phyloP scores from a whole-genome alignment of 2,888 invertebrate species.

The Hymenopus coronatus region DNA sequence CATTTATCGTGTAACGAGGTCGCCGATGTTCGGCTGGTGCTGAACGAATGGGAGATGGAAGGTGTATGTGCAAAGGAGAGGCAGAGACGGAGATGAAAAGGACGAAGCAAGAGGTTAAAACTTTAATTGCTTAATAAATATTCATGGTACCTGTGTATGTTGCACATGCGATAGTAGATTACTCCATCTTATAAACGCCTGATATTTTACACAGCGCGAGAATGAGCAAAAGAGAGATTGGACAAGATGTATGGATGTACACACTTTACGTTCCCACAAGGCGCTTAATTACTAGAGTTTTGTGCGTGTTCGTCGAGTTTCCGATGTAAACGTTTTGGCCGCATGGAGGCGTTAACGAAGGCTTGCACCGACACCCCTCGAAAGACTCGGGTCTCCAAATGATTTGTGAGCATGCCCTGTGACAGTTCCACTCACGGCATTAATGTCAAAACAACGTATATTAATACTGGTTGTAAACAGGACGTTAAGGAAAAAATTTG shows the following conservation, averaged over 20 bases:
- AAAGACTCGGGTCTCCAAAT: neutral
- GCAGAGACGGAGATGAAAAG: neutral
- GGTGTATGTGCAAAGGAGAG: neutral
- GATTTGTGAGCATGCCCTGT: neutral
- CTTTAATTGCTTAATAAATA: constrained; percentile 15
- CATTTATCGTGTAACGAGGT: neutral
- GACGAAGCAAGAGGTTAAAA: neutral
- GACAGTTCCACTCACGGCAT: neutral
- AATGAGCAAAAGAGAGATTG: neutral
- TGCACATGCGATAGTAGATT: neutral
- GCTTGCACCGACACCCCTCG: neutral
- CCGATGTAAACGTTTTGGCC: neutral
- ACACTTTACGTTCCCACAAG: neutral
- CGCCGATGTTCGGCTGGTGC: neutral
- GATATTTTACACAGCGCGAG: neutral
- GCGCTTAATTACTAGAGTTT: neutral
- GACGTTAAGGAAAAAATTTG: neutral
- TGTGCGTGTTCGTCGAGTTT: neutral
- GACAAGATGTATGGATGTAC: neutral
- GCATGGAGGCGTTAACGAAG: neutral
- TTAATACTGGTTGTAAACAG: neutral
- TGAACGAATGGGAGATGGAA: neutral
- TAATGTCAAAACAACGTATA: neutral
- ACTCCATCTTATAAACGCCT: neutral
- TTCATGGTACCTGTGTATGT: neutral